These are phyloP conservation scores for Riptortus pedestris DNA, from an alignment of 1,140 invertebrate species.

Conservation along the genomic window DNA sequence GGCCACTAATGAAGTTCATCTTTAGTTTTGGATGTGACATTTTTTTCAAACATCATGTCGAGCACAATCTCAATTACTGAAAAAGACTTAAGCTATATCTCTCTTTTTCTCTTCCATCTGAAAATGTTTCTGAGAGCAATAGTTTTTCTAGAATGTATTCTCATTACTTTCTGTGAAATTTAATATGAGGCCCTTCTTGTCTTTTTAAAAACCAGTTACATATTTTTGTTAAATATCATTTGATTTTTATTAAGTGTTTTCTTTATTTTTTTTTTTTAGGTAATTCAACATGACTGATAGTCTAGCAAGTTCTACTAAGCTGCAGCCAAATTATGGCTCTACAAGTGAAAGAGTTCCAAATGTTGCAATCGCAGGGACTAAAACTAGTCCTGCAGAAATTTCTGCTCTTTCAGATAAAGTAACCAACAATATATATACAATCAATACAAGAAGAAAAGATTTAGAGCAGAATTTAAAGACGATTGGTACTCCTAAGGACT, in stretches of 20 bases:
- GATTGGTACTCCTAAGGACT: slow-evolving; percentile 18
- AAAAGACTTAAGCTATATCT: too few species aligned
- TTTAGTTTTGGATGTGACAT: too few species aligned
- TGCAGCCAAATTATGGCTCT: slow-evolving; percentile 16
- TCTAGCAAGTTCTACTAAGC: background rate
- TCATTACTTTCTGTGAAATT: too few species aligned
- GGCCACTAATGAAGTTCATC: too few species aligned
- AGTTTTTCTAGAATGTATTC: too few species aligned
- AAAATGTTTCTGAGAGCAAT: too few species aligned
- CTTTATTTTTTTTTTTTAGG: background rate
- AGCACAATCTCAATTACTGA: too few species aligned
- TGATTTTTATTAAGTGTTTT: background rate
- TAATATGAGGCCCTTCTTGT: too few species aligned
- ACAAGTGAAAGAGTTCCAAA: slow-evolving; percentile 13
- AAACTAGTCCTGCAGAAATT: slow-evolving; percentile 11
- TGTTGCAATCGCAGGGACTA: background rate
- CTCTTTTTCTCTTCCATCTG: too few species aligned
- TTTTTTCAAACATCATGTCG: too few species aligned
- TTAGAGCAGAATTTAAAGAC: slow-evolving; percentile 18
- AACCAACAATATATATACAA: slow-evolving; percentile 1
- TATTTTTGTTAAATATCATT: too few species aligned
- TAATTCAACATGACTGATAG: background rate
- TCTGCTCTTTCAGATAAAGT: slow-evolving; percentile 18
- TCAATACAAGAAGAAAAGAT: slow-evolving; percentile 16
- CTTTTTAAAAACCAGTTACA: too few species aligned